These are phyloP conservation scores for Gobiocypris rarus DNA, from an alignment of 2,113 vertebrate species.

Conservation along the genomic window DNA sequence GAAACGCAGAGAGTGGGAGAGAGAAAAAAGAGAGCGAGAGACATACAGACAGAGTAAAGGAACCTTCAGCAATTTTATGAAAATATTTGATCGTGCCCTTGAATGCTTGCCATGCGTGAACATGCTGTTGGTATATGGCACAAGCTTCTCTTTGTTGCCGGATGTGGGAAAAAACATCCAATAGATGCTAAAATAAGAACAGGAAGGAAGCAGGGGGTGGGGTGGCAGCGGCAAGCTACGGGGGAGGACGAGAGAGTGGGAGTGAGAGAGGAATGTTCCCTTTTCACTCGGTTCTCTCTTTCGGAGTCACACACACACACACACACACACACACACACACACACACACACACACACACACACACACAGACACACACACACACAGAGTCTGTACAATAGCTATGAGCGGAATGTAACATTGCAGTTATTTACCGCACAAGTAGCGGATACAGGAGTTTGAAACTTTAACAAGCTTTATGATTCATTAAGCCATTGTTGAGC, in stretches of 20 bases:
- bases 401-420: conserved; percentile 66
- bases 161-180: conserved; percentile 92
- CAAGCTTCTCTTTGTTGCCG: conserved; percentile 94
- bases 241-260: conserved; percentile 73
- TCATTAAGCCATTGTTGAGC: background rate
- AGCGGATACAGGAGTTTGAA: background rate
- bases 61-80: conserved; percentile 52
- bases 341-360: conserved; percentile 49
- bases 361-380: conserved; percentile 49
- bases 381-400: conserved; percentile 62
- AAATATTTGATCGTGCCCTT: conserved; percentile 63
- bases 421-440: conserved; percentile 29
- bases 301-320: conserved; percentile 54
- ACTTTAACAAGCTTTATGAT: conserved; percentile 18
- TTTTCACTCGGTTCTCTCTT: conserved; percentile 69
- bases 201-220: conserved; percentile 98
- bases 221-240: conserved; percentile 64
- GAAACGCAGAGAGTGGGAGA: background rate
- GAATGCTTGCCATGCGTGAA: conserved; percentile 65
- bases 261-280: conserved; percentile 89
- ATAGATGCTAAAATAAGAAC: conserved; percentile 94
- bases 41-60: background rate
- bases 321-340: conserved; percentile 55
- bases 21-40: background rate
- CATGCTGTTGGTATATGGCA: conserved; percentile 77